Evolutionary conservation across 2,113 vertebrate genomes (phyloP), one percentile per base, ranked within the genome.

Genomic region (Poeciliopsis prolifica): DNA sequence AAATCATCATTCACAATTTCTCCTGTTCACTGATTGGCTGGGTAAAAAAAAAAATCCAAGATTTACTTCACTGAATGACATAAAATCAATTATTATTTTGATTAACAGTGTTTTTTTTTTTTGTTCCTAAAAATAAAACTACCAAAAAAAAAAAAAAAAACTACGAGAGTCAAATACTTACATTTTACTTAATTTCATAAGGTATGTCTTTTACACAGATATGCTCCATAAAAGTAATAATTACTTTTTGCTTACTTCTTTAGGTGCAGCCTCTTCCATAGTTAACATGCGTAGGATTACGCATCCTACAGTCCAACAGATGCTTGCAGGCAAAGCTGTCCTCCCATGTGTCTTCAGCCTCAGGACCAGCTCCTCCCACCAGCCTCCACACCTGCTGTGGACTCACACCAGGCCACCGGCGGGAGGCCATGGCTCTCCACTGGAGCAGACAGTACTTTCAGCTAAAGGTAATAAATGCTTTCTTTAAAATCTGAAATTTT

Each of bases 321-420:
- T 90, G 2, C 92, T 98, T 82, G 96, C 96, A 0, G 96, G 95
- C 85, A 88, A 93, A 15, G 96, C 92, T 19, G 87, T 94, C n/a
- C 93, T 99, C 19, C 96, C 97, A 37, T 99, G 97, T 86, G 88
- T 96, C 84, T 96, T 96, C 86, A 89, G 93, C 1, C 92, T 96
- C 29, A 88, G 89, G 4, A 87, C 76, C 77, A 65, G 37, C 78
- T 71, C 91, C 65, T 77, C 80, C 0, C 75, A 26, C 63, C 73
- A 77, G 51, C 86, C 88, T 0, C 94, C 95, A 0, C 94, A 95
- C 1, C 85, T 99, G 88, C 95, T 96, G 88, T 99, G 98, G 98
- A 98, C 95, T 85, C 96, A 88, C 35, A 90, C 94, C 72, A 93
- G 88, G 72, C 89, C 24, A 15, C 68, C 94, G 0, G 94, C 92